Evolutionary conservation across 2,888 invertebrate species (phyloP), one percentile per base, ranked within the genome.

Genomic region (Tryphoninae sp.): DNA sequence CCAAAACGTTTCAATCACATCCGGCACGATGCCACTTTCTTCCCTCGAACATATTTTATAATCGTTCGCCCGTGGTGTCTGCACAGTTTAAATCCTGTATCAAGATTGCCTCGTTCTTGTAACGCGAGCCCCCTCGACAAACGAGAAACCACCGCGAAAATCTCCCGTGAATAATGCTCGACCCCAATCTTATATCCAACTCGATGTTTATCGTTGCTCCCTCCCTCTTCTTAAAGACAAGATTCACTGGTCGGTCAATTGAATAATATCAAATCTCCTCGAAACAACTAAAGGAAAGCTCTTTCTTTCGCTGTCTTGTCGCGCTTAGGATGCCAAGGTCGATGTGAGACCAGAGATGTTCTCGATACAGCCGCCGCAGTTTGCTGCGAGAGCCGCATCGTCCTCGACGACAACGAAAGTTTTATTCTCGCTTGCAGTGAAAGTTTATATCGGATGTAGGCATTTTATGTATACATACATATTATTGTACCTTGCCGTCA

Each of bases 391-490:
- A 59, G 19, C 78, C 49, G 22, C 61, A 55, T 23, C 72, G 55
- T 26, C 73, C 13, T n/a, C 78, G 59, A 68, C 59, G 45, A 72
- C 61, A 74, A 83, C 83, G 85, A 84, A 85, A 85, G 85, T 84
- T 81, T 79, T 76, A 82, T 80, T 79, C 78, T 78, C 53, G 42
- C 53, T 53, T 42, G 51, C 83, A 82, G 84, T 83, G 84, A 85
- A 85, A 85, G 85, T 84, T 82, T 82, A 65, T 62, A 72, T 79
- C 78, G 78, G 75, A 82, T 75, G 55, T 64, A 65, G 8, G 42
- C 16, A 53, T n/a, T 49, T 22, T 62, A 40, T 58, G 51, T 49
- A 59, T 40, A 53, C 19, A 33, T 58, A 61, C 45, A 61, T 40
- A 22, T 53, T 33, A 64, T 71, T 2, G 42, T 64, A 40, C 26